Evolutionary conservation across 37 sponge, comb jelly and placozoan species (phyloP), one percentile per base, ranked within the genome.

Genomic region (Aphrocallistes beatrix): DNA sequence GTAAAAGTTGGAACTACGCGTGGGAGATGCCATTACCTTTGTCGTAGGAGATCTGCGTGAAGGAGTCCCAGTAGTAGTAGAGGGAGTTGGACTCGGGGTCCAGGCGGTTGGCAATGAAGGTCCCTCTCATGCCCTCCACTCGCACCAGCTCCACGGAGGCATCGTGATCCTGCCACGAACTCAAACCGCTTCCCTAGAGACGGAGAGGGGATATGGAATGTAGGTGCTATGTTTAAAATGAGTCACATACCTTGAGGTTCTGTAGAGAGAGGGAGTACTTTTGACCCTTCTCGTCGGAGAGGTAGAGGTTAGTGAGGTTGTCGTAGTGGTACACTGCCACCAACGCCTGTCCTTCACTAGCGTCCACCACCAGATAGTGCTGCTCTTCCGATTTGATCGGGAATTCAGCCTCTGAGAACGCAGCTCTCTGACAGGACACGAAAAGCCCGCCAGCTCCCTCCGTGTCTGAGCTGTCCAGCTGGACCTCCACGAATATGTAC

Each of bases 311-410:
- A 32, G 93, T 90, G 86, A 69, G 87, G 88, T 91, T 91, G 75
- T 40, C 83, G 37, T 88, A 45, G 51, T 95, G 96, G 69, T 91
- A 90, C 38, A 95, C 96, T 19, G 90, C 96, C 17, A 95, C 89
- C 83, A 95, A 88, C 39, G 92, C 91, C 84, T 92, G 93, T 23
- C 85, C 85, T 81, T 95, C 91, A 87, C 91, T 95, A 37, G 91
- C 91, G 86, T 95, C 96, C 51, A 92, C 90, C 37, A 95, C 82
- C 21, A 87, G 36, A 42, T 88, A 95, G 84, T 95, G 91, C 96
- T 92, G 87, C 37, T 60, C 75, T 30, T 60, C 28, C 3, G 75
- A 25, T 30, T 60, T 60, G 8, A 60, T 19, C 6, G 75, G 75
- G 75, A 60, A 60, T 30, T 25, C n/a, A 6, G 75, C 75, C 34